phyloP scores from a whole-genome alignment of 1,140 invertebrate species.

The Ylistrum balloti region DNA sequence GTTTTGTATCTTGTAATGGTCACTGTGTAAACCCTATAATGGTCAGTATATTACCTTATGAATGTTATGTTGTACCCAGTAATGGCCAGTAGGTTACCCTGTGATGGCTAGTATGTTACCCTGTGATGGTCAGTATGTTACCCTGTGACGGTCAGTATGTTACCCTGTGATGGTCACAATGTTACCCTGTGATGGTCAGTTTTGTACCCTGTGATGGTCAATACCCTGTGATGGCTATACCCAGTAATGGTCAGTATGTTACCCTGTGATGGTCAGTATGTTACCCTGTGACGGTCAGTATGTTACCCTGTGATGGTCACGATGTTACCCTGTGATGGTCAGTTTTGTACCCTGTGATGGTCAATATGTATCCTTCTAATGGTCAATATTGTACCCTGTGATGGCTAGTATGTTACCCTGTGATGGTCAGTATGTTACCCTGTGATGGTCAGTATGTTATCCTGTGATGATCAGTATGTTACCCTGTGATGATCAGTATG shows the following conservation, averaged over 20 bases:
- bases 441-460: not conserved
- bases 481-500: not conserved
- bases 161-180: not conserved
- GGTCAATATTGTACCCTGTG: not conserved
- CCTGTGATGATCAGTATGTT: not conserved
- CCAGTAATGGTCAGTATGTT: not conserved
- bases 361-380: not conserved
- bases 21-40: too few species aligned
- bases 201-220: not conserved
- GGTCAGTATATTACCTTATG: not conserved
- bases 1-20: too few species aligned
- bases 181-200: constrained; percentile 11
- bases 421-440: not conserved
- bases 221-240: not conserved
- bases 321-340: not conserved
- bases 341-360: not conserved
- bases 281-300: not conserved
- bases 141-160: not conserved
- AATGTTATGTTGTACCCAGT: not conserved
- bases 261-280: not conserved
- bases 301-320: not conserved
- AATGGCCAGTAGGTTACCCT: not conserved
- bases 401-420: not conserved
- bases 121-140: not conserved
- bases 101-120: not conserved